phyloP scores from a whole-genome alignment of 2,888 invertebrate genomes.

The Phorcus lineatus region DNA sequence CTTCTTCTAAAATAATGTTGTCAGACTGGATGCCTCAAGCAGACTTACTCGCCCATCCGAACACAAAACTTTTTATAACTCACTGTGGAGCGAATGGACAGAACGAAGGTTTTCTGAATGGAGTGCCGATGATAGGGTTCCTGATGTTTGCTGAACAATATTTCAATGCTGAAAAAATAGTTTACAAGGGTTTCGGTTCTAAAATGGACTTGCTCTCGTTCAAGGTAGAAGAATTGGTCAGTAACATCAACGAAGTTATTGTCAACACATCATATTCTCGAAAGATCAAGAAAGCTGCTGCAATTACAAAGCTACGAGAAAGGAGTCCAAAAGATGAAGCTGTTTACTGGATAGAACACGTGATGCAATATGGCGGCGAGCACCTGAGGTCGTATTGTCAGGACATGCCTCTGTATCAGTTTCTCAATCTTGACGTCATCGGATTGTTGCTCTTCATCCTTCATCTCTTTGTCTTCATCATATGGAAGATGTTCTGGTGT shows the following conservation, averaged over 20 bases:
- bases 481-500: background rate
- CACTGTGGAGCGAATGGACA: constrained; percentile 59
- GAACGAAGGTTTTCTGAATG: constrained; percentile 58
- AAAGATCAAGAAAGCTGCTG: constrained; percentile 41
- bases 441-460: constrained; percentile 24
- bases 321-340: constrained; percentile 48
- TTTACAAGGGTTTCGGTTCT: constrained; percentile 47
- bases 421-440: constrained; percentile 51
- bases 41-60: constrained; percentile 52
- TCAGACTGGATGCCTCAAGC: constrained; percentile 57
- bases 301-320: constrained; percentile 36
- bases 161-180: constrained; percentile 45
- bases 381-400: constrained; percentile 50
- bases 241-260: constrained; percentile 39
- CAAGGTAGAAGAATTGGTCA: constrained; percentile 34
- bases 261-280: constrained; percentile 36
- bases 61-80: constrained; percentile 52
- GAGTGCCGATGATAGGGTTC: constrained; percentile 55
- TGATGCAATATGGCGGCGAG: constrained; percentile 55
- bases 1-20: constrained; percentile 31
- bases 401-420: constrained; percentile 55
- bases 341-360: constrained; percentile 59
- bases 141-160: constrained; percentile 51
- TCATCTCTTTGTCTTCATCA: background rate
- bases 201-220: constrained; percentile 37